Percentiles rank a stretch among this genome's conserved stretches.
Evolutionary conservation across 2,113 vertebrate genomes (phyloP).

Genomic region (Vulpes lagopus): DNA sequence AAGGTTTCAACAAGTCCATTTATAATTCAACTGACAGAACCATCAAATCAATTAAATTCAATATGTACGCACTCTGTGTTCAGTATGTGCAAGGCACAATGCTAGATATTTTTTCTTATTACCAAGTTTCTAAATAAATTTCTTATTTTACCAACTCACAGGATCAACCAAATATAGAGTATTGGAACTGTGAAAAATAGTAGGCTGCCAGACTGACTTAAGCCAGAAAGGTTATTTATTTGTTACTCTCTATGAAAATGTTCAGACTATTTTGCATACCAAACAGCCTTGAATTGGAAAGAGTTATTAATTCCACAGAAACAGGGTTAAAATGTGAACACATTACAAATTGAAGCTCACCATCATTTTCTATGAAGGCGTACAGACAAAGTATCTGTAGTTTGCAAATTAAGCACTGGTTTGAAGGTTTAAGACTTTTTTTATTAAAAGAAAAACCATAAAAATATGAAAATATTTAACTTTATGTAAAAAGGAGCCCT

Average conservation of each 20-base stretch:
- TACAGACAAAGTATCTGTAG: not conserved
- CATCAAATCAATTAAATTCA: not conserved
- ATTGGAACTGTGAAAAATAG: slow-evolving; percentile 35
- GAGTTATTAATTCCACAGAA: slow-evolving; percentile 65
- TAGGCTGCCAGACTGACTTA: slow-evolving; percentile 36
- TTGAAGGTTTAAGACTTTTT: not conserved
- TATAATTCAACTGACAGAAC: not conserved
- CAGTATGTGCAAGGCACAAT: not conserved
- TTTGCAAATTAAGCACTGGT: slow-evolving; percentile 6
- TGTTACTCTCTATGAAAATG: slow-evolving; percentile 45
- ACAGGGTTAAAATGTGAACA: slow-evolving; percentile 62
- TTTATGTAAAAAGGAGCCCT: not conserved
- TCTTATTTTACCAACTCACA: not conserved
- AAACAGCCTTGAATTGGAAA: slow-evolving; percentile 50
- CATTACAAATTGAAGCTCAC: slow-evolving; percentile 39
- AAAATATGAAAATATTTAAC: slow-evolving; percentile 10
- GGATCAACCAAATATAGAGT: slow-evolving; percentile 57
- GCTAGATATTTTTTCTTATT: not conserved
- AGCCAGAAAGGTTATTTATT: slow-evolving; percentile 66
- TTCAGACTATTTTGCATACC: slow-evolving; percentile 62
- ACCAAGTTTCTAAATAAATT: not conserved
- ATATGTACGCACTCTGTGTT: not conserved
- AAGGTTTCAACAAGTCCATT: not conserved
- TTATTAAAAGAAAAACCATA: not conserved
- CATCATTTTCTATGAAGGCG: not conserved